These are phyloP conservation scores for Stenopsyche tienmushanensis DNA, from an alignment of 1,140 invertebrate genomes.

Conservation along the genomic window DNA sequence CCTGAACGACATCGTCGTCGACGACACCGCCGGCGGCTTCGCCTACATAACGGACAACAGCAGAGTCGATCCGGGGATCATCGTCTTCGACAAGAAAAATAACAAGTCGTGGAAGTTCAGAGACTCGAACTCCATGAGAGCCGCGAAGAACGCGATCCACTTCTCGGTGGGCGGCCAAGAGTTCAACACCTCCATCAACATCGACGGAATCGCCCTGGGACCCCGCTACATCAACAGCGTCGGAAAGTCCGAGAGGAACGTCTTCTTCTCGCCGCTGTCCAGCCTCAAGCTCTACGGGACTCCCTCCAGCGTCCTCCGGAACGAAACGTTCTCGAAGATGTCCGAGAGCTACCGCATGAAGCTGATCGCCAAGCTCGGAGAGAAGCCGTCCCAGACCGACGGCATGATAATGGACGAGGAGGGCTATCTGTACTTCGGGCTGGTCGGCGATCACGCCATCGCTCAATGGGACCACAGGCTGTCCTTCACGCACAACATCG, in stretches of 20 bases:
- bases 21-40: conserved; percentile 64
- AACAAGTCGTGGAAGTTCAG: conserved; percentile 68
- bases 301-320: conserved; percentile 57
- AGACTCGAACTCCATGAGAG: conserved; percentile 62
- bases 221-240: conserved; percentile 51
- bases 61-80: conserved; percentile 65
- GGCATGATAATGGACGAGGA: conserved; percentile 70
- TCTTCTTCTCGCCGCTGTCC: conserved; percentile 67
- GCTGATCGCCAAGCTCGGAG: conserved; percentile 58
- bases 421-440: conserved; percentile 65
- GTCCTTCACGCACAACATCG: conserved; percentile 55
- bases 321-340: conserved; percentile 50
- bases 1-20: conserved; percentile 68
- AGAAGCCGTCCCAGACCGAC: conserved; percentile 64
- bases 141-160: conserved; percentile 55
- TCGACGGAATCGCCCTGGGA: conserved; percentile 69
- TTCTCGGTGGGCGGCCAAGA: conserved; percentile 61
- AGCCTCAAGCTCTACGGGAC: conserved; percentile 65
- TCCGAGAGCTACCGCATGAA: conserved; percentile 45
- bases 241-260: conserved; percentile 50
- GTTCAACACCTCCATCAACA: conserved; percentile 56
- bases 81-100: conserved; percentile 63
- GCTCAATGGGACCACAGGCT: conserved; percentile 62
- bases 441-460: conserved; percentile 65
- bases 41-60: conserved; percentile 72